Conservation (phyloP, 1,140 invertebrate genomes). For the Bombus superbus region DNA sequence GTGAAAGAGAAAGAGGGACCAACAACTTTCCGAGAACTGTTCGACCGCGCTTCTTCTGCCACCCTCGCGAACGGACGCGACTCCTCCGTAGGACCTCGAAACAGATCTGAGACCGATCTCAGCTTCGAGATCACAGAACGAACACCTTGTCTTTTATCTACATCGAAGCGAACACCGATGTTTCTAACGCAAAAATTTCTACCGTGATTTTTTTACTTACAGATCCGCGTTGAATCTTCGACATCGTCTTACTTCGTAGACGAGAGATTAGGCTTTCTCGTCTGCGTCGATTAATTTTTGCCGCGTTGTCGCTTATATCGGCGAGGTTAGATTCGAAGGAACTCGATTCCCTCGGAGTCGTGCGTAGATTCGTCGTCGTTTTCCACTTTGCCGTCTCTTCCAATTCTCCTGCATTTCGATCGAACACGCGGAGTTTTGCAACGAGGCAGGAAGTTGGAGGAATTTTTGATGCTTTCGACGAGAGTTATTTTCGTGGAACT, state of each 20-base stretch:
- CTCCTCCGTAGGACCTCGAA: not conserved
- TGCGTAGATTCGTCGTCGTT: no score
- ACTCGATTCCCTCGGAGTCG: no score
- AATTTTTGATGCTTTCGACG: not conserved
- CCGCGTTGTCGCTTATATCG: no score
- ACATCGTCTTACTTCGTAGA: not conserved
- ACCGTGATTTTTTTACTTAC: not conserved
- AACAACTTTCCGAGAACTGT: slow-evolving; percentile 60
- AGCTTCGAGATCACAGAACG: not conserved
- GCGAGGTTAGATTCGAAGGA: no score
- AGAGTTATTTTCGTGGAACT: not conserved
- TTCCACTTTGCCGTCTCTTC: not conserved
- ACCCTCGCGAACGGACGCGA: slow-evolving; percentile 52
- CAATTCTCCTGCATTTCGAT: not conserved
- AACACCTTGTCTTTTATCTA: not conserved
- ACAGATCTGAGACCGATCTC: slow-evolving; percentile 26
- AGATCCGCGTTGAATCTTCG: not conserved
- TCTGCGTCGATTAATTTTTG: rapidly evolving
- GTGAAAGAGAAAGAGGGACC: slow-evolving; percentile 33
- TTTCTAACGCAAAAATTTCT: not conserved
- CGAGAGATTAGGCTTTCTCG: not conserved
- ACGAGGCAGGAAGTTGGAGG: no score
- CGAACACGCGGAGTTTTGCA: not conserved
- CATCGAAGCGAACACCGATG: no score
- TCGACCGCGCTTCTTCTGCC: slow-evolving; percentile 54